phyloP scores from a whole-genome alignment of 2,888 invertebrate genomes.

The Gerosis bhagava region DNA sequence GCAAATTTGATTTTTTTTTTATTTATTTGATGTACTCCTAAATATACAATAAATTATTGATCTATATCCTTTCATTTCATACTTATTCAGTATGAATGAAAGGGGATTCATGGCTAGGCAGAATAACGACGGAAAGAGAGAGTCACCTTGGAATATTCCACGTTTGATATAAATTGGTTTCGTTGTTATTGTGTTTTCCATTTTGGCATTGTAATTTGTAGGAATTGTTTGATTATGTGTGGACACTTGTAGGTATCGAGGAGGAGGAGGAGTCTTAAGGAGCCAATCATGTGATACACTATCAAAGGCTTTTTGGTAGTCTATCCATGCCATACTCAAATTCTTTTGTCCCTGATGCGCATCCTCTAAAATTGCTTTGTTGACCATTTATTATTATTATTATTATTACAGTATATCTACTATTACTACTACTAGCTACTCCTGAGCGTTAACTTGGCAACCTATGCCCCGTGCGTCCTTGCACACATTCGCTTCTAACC shows the following conservation, averaged over 20 bases:
- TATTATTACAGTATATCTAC: no score
- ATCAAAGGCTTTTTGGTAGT: no score
- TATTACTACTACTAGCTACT: no score
- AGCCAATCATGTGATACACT: slow-evolving; percentile 14
- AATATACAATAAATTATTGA: no score
- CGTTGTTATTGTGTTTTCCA: slow-evolving; percentile 19
- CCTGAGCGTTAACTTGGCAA: no score
- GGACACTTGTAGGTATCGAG: slow-evolving; percentile 20
- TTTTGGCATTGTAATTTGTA: slow-evolving; percentile 8
- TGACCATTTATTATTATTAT: no score
- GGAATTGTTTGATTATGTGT: slow-evolving; percentile 1
- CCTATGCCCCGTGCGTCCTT: no score
- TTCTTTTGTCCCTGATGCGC: slow-evolving; percentile 24
- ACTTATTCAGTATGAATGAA: slow-evolving; percentile 28
- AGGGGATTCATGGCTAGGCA: slow-evolving; percentile 30
- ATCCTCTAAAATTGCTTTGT: slow-evolving; percentile 27
- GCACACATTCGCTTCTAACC: no score
- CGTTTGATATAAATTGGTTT: slow-evolving; percentile 21
- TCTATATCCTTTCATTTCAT: no score
- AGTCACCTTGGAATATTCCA: slow-evolving; percentile 25
- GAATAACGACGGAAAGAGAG: slow-evolving; percentile 27
- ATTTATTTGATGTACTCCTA: slow-evolving; percentile 25
- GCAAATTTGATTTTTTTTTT: slow-evolving; percentile 18
- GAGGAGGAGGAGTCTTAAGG: no score
- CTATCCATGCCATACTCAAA: slow-evolving; percentile 22